Conservation (phyloP, 2,113 vertebrate species). For the Eulemur macaco region DNA sequence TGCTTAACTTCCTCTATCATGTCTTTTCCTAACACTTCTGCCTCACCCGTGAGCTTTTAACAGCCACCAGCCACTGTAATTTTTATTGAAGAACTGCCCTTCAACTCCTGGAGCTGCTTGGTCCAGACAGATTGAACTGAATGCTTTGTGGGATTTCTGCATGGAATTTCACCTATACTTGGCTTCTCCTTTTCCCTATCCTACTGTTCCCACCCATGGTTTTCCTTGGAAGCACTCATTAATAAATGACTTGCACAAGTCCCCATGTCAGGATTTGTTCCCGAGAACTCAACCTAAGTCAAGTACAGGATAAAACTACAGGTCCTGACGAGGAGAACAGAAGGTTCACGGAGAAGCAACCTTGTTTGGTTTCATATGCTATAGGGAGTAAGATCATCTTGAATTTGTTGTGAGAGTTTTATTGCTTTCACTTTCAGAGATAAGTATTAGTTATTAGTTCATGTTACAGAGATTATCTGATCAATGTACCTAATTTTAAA, state of each 20-base stretch:
- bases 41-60: background rate
- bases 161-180: background rate
- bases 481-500: constrained; percentile 22
- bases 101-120: background rate
- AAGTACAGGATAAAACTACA: background rate
- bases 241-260: background rate
- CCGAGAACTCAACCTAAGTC: background rate
- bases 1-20: background rate
- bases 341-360: background rate
- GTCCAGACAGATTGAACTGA: background rate
- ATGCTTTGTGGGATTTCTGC: background rate
- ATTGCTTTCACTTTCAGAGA: background rate
- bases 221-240: background rate
- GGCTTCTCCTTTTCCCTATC: background rate
- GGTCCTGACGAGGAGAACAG: background rate
- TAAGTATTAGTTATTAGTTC: background rate
- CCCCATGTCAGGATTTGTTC: background rate
- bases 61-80: background rate
- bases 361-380: background rate
- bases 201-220: background rate
- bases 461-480: background rate
- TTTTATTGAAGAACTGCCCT: background rate
- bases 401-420: background rate
- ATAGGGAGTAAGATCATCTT: background rate
- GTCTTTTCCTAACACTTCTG: background rate